Evolutionary conservation across 2,797 vertebrate genomes (phyloP), one percentile per base, ranked within the genome.

Genomic region (Odontamblyopus lacepedii): DNA sequence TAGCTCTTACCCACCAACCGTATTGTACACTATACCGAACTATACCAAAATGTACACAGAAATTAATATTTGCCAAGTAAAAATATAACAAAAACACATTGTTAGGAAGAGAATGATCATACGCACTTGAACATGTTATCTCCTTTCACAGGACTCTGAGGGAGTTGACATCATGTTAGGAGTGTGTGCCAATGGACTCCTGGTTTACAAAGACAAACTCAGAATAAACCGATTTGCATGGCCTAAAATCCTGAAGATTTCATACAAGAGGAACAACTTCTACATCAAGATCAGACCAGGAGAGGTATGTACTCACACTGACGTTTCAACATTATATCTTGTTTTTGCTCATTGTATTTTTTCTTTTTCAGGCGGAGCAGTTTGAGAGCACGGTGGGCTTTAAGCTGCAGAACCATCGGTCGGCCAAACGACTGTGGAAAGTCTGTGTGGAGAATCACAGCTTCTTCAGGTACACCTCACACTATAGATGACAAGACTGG

Each of bases 161-260:
- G 96, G 95, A 0, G 97, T 99, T 90, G 97, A 99, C 92, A 99
- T 99, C 92, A 98, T 97, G 96, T 87, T 99, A 50, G 98, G 98
- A 0, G 96, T 99, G 62, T 99, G 97, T 80, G 94, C 97, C 81
- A 99, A 97, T 0, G 98, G 98, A 5, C 93, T 99, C 64, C 91
- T 99, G 78, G 97, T 99, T 91, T 99, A 99, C 92, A 99, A 98
- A 92, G 98, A 99, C 75, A 93, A 95, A 80, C 96, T 99, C 53
- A 92, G 97, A 87, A 99, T 99, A 91, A 99, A 99, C 86, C 96
- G 97, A 53, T 99, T 99, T 0, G 97, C 98, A 76, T 99, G 98
- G 98, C 97, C 98, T 56, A 99, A 99, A 93, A 98, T 99, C 84
- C 94, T 99, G 76, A 99, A 99, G 91, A 98, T 99, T 84, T 99